Base-by-base conservation (phyloP, 2,113 vertebrate genomes). In the Tachuris rubrigastra region DNA sequence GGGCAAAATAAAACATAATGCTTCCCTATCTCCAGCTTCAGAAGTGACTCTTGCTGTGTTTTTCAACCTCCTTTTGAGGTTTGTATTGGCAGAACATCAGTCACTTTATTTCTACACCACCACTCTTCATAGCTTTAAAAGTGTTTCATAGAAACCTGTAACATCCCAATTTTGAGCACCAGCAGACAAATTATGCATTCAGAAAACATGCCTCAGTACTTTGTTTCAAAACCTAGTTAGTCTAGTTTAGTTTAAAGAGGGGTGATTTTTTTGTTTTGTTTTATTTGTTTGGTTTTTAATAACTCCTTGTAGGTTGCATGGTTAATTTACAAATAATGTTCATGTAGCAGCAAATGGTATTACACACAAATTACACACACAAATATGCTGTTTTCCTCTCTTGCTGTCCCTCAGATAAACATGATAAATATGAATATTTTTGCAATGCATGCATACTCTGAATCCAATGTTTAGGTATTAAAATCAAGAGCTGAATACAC, bases 21-120 rank as follows among this genome's bases (percentile, higher is more conserved):
- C 73, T 96, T 95, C 69, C 68, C 94, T 92, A 78, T 94, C 87
- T 85, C 67, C 52, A 83, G 92, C 87, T 96, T 97, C 94, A 97
- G 97, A 97, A 97, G 74, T 30, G 88, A 77, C 78, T 81, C 77
- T 85, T 17, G 35, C 89, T 95, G 65, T 95, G 87, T 91, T 93
- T 97, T 97, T 96, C 94, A 97, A 94, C 75, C 68, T 97, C 42
- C 89, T 96, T 96, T 95, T 94, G 94, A 96, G 96, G 85, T 92
- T 96, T 82, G 80, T 94, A 84, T 96, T 97, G 98, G 97, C 95
- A 97, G 80, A 90, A 91, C 84, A 97, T 96, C 93, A 96, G 89
- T 97, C 91, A 83, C 90, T 96, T 97, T 92, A 89, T 96, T 98
- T 97, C 94, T 97, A 93, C 82, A 93, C 27, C 25, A 82, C 46